Percentiles rank a stretch among this genome's conserved stretches.
Conservation (phyloP, 64 coral and sea anemone species). For the Montipora capricornis region DNA sequence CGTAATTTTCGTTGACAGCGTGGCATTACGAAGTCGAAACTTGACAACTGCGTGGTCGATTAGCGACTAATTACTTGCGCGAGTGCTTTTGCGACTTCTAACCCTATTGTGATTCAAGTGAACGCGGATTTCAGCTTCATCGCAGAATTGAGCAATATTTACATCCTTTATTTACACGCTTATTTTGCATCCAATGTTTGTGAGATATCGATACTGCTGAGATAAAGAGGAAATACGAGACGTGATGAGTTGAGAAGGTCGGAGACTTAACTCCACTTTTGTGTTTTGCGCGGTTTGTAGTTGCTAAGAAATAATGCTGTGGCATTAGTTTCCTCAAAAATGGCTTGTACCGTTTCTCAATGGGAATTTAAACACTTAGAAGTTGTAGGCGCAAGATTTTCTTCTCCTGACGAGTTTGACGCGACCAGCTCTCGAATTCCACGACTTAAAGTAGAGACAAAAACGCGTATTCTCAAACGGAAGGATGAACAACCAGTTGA, state of each 20-base stretch:
- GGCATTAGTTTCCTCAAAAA: not conserved
- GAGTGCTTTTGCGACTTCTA: not conserved
- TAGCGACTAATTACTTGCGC: constrained; percentile 21
- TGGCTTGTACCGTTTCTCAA: constrained; percentile 12
- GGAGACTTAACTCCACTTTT: too few relatives aligned
- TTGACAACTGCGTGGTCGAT: not conserved
- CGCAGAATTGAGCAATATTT: constrained; percentile 26
- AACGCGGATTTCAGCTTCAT: not conserved
- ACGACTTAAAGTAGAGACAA: constrained; percentile 51
- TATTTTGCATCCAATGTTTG: constrained; percentile 23
- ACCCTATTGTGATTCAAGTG: constrained; percentile 29
- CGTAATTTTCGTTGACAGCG: too few relatives aligned
- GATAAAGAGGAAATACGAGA: constrained; percentile 7
- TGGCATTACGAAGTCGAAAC: not conserved
- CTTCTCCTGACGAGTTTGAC: not conserved
- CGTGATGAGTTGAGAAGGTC: not conserved
- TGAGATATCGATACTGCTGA: not conserved
- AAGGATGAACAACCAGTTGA: not conserved
- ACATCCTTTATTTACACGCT: constrained; percentile 28
- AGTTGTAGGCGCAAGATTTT: constrained; percentile 23
- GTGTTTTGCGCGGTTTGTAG: not conserved
- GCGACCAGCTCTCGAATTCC: constrained; percentile 60
- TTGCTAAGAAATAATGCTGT: constrained; percentile 5
- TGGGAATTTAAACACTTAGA: constrained; percentile 71
- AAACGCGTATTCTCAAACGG: not conserved